Evolutionary conservation across 64 coral and sea anemone species (phyloP).

Genomic region (Actinia tenebrosa): DNA sequence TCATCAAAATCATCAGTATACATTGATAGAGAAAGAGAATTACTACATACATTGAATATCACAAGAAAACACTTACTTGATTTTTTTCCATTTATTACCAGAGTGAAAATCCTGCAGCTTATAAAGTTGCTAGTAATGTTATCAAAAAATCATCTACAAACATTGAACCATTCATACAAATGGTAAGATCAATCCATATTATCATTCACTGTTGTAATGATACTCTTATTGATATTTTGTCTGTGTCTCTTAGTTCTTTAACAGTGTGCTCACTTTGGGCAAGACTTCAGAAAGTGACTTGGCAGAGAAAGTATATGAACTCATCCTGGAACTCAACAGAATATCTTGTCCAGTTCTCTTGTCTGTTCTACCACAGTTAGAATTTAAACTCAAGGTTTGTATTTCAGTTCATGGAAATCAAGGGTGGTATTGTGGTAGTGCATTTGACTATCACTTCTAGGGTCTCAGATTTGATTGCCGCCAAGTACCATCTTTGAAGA

Average conservation of each 20-base stretch:
- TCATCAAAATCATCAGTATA: too few species aligned
- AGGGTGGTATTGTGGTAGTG: background rate
- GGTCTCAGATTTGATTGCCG: too few species aligned
- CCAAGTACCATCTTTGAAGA: too few species aligned
- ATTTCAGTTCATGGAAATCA: background rate
- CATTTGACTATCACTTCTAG: too few species aligned
- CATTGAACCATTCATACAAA: conserved; percentile 84
- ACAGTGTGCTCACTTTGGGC: conserved; percentile 65
- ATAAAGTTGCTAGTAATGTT: conserved; percentile 67
- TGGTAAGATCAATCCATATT: conserved; percentile 44
- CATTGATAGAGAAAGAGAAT: background rate
- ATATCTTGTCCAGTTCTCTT: conserved; percentile 67
- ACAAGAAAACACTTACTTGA: background rate
- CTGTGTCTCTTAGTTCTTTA: conserved; percentile 77
- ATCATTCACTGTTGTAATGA: background rate
- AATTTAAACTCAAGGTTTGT: conserved; percentile 96
- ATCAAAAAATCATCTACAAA: conserved; percentile 69
- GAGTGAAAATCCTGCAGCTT: conserved; percentile 67
- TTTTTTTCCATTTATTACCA: conserved; percentile 18
- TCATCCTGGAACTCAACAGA: conserved; percentile 89
- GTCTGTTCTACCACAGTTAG: conserved; percentile 91
- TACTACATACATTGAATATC: background rate
- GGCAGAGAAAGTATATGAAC: conserved; percentile 71
- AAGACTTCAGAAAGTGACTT: conserved; percentile 65
- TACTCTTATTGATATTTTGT: background rate